phyloP scores from a whole-genome alignment of 2,113 vertebrate species.

The Chaetodon trifascialis region DNA sequence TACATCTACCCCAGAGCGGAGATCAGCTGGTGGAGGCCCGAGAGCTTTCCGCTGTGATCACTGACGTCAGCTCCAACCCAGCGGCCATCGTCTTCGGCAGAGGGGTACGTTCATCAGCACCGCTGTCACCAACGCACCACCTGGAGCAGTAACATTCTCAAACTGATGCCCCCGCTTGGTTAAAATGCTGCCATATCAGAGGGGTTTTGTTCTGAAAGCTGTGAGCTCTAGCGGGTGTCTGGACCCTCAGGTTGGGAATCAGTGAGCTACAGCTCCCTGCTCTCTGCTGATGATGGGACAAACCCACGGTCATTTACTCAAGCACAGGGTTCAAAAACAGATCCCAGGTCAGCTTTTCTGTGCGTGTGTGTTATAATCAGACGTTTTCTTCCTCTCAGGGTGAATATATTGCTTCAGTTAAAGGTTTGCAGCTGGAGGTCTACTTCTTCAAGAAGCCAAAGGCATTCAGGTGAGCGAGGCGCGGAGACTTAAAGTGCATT shows the following conservation, averaged over 20 bases:
- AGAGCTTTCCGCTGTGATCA: constrained; percentile 86
- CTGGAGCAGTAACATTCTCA: not conserved
- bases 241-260: too few species aligned
- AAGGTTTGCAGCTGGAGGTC: constrained; percentile 83
- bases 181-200: not conserved
- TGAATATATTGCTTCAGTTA: constrained; percentile 89
- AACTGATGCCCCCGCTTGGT: not conserved
- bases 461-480: constrained; percentile 85
- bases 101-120: constrained; percentile 82
- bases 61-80: constrained; percentile 82
- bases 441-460: constrained; percentile 92
- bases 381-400: constrained; percentile 79
- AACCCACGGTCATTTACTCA: not conserved
- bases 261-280: too few species aligned
- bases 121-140: not conserved
- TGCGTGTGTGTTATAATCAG: not conserved
- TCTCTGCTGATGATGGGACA: too few species aligned
- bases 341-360: not conserved
- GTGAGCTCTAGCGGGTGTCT: too few species aligned
- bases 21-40: constrained; percentile 86
- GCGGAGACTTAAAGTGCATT: not conserved
- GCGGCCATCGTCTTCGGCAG: constrained; percentile 86
- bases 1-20: constrained; percentile 86
- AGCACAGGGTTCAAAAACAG: not conserved
- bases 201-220: not conserved